These are phyloP conservation scores for Ariolimax columbianus DNA, from an alignment of 2,888 invertebrate species.

Conservation along the genomic window DNA sequence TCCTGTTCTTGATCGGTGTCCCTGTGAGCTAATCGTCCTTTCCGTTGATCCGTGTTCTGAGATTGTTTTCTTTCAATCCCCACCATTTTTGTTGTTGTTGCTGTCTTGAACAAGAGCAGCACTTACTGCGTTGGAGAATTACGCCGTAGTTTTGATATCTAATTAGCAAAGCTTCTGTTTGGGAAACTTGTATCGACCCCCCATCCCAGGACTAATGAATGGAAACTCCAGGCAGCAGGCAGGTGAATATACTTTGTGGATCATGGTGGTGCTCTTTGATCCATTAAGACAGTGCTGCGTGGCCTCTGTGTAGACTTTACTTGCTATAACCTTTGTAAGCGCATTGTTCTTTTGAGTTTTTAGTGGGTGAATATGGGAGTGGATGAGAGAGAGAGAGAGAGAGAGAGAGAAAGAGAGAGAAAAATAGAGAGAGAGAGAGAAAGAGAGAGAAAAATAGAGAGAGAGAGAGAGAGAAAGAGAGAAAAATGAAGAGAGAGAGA, in stretches of 20 bases:
- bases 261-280: not conserved
- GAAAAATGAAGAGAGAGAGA: too few relatives aligned
- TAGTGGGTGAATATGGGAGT: too few relatives aligned
- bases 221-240: not conserved
- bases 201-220: not conserved
- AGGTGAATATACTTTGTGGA: not conserved
- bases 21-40: too few relatives aligned
- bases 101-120: not conserved
- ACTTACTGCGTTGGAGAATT: not conserved
- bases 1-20: too few relatives aligned
- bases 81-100: not conserved
- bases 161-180: constrained; percentile 4
- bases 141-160: not conserved
- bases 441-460: too few relatives aligned
- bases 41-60: too few relatives aligned
- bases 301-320: not conserved
- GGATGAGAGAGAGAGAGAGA: too few relatives aligned
- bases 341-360: too few relatives aligned
- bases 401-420: too few relatives aligned
- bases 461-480: too few relatives aligned
- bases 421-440: too few relatives aligned
- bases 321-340: not conserved
- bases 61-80: too few relatives aligned
- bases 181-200: not conserved
- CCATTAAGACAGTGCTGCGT: not conserved